These are phyloP conservation scores for Mustelus asterias DNA, from an alignment of 2,113 vertebrate genomes.

Conservation along the genomic window DNA sequence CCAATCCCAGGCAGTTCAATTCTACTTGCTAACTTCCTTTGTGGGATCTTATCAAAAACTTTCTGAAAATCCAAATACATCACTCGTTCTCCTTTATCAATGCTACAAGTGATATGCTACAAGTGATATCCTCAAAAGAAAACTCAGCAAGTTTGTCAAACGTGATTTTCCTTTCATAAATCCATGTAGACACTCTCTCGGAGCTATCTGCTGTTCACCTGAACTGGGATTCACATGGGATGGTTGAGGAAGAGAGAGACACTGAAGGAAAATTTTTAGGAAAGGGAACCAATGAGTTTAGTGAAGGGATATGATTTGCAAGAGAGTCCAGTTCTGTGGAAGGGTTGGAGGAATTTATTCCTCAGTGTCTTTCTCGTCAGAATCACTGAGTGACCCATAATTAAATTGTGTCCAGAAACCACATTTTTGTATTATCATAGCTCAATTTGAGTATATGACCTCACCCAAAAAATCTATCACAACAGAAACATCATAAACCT, in stretches of 20 bases:
- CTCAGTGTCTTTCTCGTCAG: not conserved
- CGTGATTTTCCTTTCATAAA: too few species aligned
- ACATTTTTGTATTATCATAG: not conserved
- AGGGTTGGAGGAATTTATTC: not conserved
- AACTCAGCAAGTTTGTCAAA: too few species aligned
- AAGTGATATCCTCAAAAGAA: too few species aligned
- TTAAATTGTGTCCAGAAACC: not conserved
- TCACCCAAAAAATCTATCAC: not conserved
- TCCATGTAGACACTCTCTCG: too few species aligned
- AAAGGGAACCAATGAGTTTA: not conserved
- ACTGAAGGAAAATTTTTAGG: not conserved
- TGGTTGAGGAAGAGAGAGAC: not conserved
- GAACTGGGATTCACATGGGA: not conserved
- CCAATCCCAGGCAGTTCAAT: too few species aligned
- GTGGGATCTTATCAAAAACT: too few species aligned
- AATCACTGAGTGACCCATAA: not conserved
- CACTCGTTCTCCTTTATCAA: too few species aligned
- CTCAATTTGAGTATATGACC: not conserved
- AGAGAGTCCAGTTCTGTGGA: not conserved
- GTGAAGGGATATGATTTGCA: not conserved
- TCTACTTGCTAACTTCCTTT: too few species aligned
- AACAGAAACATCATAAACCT: not conserved
- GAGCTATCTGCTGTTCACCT: not conserved
- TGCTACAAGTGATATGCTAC: too few species aligned
- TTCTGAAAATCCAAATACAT: too few species aligned